Base-by-base conservation (phyloP, 2,888 invertebrate genomes). In the Endomychus coccineus region DNA sequence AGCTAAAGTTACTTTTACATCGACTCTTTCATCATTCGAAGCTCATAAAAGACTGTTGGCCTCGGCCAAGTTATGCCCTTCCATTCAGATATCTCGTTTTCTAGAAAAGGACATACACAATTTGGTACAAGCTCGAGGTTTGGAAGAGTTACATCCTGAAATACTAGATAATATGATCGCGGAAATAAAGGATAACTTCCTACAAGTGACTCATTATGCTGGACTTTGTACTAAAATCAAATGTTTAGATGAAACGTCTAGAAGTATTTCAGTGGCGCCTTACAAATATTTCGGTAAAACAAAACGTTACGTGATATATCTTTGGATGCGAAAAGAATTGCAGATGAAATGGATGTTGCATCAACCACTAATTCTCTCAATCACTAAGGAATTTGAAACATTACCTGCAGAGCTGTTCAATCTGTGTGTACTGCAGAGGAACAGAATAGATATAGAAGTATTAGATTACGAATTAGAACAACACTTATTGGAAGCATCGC, bases 221-320 rank as follows among this genome's bases (percentile, higher is more conserved):
- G 78, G 75, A 4, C 71, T 80, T 28, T 75, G 71, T 49, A 73
- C 70, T 22, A 72, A 78, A 27, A 68, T 82, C 14, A 69, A 71
- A 17, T 72, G 75, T 39, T 62, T 67, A 16, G 74, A 74, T 0
- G 71, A 28, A 19, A 30, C 31, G 6, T 25, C 16, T n/a, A 23
- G 74, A 31, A 70, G 64, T 34, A 66, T 66, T 43, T 55, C 58
- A 44, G 71, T 77, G 55, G 62, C 67, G 14, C 59, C 70, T 44
- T 77, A 77, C 50, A 78, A 76, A 55, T 70, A 69, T 45, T 66
- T 71, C 0, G 83, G 82, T 1, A 63, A 71, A 38, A 80, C 82
- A 0, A 55, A 68, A 14, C 71, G 75, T 50, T 78, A 77, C 50
- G 55, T 66, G 0, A 68, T 65, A 43, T 81, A 74, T 67, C 30